These are phyloP conservation scores for Tragelaphus strepsiceros DNA, from an alignment of 2,113 vertebrate genomes.

Conservation along the genomic window DNA sequence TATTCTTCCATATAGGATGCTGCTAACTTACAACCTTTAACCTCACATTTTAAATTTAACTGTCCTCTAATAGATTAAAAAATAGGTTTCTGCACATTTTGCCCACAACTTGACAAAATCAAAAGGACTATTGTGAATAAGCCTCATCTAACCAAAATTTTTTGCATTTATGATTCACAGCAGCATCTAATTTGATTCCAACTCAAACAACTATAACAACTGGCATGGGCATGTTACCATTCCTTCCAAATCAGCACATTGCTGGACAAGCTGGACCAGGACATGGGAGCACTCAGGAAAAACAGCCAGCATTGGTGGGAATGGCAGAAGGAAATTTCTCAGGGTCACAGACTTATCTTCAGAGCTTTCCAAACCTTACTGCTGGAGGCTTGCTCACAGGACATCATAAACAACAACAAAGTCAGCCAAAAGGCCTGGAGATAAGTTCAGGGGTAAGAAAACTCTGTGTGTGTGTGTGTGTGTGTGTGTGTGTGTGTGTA, in stretches of 20 bases:
- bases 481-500: not conserved
- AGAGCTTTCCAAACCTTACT: conserved; percentile 78
- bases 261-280: conserved; percentile 71
- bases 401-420: conserved; percentile 70
- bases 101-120: not conserved
- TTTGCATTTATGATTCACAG: conserved; percentile 73
- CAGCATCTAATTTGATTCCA: conserved; percentile 79
- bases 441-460: conserved; percentile 80
- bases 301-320: conserved; percentile 74
- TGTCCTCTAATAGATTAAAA: not conserved
- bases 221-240: conserved; percentile 84
- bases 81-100: not conserved
- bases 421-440: conserved; percentile 75
- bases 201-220: conserved; percentile 76
- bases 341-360: conserved; percentile 80
- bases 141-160: conserved; percentile 23
- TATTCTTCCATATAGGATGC: not conserved
- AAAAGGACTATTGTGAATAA: not conserved
- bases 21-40: not conserved
- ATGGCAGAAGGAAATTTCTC: conserved; percentile 69
- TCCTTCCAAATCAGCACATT: conserved; percentile 83
- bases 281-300: conserved; percentile 79
- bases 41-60: not conserved
- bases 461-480: not conserved
- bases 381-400: conserved; percentile 72